phyloP scores from a whole-genome alignment of 2,888 invertebrate genomes.

The Plebejus melissa region DNA sequence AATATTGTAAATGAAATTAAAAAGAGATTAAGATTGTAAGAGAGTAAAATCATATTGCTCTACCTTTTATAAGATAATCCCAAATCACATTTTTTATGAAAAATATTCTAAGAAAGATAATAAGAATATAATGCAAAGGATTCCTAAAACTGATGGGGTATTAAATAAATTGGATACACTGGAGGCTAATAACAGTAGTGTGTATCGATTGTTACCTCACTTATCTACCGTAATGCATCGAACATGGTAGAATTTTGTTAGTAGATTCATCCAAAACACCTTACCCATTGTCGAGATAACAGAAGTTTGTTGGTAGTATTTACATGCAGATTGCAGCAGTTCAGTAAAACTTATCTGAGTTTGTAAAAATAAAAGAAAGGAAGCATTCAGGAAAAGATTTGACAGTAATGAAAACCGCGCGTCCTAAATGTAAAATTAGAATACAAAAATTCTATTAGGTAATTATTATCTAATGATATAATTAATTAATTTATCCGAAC shows the following conservation, averaged over 20 bases:
- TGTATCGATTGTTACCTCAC: constrained; percentile 32
- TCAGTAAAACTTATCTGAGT: too few species aligned
- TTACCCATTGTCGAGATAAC: not conserved
- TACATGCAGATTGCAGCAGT: too few species aligned
- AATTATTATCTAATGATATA: too few species aligned
- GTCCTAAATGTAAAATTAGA: too few species aligned
- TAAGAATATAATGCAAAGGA: constrained; percentile 27
- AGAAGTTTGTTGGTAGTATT: too few species aligned
- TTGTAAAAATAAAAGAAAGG: too few species aligned
- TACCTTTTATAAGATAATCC: too few species aligned
- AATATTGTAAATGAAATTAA: not conserved
- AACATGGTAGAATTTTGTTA: not conserved
- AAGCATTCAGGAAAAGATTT: not conserved
- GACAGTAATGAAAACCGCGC: too few species aligned
- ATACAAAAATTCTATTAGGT: too few species aligned
- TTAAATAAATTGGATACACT: constrained; percentile 36
- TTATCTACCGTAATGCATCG: constrained; percentile 26
- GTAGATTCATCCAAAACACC: not conserved
- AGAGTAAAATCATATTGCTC: too few species aligned
- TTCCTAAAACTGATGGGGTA: constrained; percentile 33
- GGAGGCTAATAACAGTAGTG: constrained; percentile 32
- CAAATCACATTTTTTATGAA: not conserved
- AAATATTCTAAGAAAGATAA: not conserved
- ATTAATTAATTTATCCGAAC: too few species aligned
- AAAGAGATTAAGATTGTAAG: too few species aligned